Base-by-base conservation (phyloP, 2,888 invertebrate genomes). In the Platyscelio sp. region DNA sequence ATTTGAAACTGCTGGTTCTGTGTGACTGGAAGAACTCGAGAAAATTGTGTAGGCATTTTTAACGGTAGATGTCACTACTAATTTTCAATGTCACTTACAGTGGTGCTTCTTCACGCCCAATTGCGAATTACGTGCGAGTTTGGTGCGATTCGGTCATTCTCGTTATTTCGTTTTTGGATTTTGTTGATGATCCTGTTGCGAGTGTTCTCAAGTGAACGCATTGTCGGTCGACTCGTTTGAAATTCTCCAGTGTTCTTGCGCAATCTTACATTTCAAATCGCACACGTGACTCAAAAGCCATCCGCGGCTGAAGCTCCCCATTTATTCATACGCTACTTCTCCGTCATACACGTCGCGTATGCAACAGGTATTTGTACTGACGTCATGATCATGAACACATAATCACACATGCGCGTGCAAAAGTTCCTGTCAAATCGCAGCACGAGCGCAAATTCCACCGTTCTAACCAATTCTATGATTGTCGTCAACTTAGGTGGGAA, bases 321-420 rank as follows among this genome's bases (percentile, higher is more conserved):
- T 77, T 70, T 61, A 18, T 70, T n/a, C 61, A 22, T 24, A 33
- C 82, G 70, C 70, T 68, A 61, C 58, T 60, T 67, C 74, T 54
- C 40, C 58, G 68, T 81, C 83, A 56, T 83, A 77, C 82, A 63
- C 60, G 87, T 78, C 84, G 88, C 86, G 81, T 87, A 78, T 84
- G 90, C 91, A 91, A 91, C 91, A 91, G 91, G 91, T 91, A 91
- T 89, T 87, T 40, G 86, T 71, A 27, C 79, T 87, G 90, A 90
- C 91, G 90, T 91, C 90, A 90, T 85, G 67, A 79, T 85, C 83
- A 83, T 83, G 81, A 74, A 85, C 70, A 71, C 72, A 67, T 51
- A 79, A 63, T 67, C 76, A 71, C 61, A 49, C 67, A 26, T 40
- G 72, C 58, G 40, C 61, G 38, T n/a, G 6, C 61, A 38, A 61